Conservation (phyloP, 2,113 vertebrate species). For the Tachysurus vachellii region DNA sequence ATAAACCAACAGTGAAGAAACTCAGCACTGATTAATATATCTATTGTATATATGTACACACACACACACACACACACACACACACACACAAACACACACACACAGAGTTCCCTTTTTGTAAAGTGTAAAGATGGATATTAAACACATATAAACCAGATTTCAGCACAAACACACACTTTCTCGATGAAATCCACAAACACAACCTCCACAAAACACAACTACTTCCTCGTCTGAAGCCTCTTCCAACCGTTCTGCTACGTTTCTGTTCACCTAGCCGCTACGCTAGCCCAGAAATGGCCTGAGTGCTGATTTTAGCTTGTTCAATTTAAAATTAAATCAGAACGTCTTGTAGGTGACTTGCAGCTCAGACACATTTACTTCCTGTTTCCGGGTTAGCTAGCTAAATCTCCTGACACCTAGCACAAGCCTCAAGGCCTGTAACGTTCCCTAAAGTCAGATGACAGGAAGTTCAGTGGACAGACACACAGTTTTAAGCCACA, state of each 20-base stretch:
- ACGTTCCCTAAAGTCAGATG: not conserved
- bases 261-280: conserved; percentile 8
- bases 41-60: not conserved
- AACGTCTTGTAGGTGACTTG: too few species aligned
- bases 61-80: not conserved
- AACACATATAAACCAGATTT: conserved; percentile 29
- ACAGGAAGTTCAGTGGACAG: not conserved
- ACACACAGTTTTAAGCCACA: not conserved
- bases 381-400: not conserved
- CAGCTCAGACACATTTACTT: not conserved
- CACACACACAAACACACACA: not conserved
- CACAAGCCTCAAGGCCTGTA: not conserved
- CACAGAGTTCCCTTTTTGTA: conserved; percentile 7
- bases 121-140: conserved; percentile 10
- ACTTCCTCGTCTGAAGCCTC: not conserved
- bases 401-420: not conserved
- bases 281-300: not conserved
- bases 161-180: conserved; percentile 20
- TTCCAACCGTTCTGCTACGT: conserved; percentile 26
- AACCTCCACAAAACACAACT: not conserved
- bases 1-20: not conserved
- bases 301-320: too few species aligned
- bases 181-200: conserved; percentile 10
- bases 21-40: not conserved
- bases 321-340: not conserved